phyloP scores from a whole-genome alignment of 1,140 invertebrate species.

The Zaprionus lachaisei region DNA sequence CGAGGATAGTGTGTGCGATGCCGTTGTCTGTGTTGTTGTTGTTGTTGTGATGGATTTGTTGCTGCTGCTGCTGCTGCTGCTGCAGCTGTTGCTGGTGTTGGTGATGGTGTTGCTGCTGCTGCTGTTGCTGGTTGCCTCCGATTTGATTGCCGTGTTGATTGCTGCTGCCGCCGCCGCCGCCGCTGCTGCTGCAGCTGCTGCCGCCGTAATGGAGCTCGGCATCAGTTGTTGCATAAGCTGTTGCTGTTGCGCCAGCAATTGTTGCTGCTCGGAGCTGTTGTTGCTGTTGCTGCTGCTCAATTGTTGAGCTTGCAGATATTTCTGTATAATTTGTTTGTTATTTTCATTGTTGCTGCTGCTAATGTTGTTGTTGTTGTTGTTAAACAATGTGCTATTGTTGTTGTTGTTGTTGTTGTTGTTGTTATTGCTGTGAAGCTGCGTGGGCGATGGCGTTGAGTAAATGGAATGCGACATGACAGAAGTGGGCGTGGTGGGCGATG shows the following conservation, averaged over 20 bases:
- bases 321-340: constrained; percentile 77
- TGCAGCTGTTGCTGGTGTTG: constrained; percentile 36
- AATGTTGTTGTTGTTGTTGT: constrained; percentile 70
- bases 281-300: constrained; percentile 59
- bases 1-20: constrained; percentile 74
- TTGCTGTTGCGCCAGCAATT: constrained; percentile 61
- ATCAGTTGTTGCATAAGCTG: constrained; percentile 55
- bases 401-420: constrained; percentile 68
- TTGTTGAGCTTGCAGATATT: constrained; percentile 78
- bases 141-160: constrained; percentile 60
- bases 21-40: constrained; percentile 70
- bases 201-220: constrained; percentile 64
- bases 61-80: constrained; percentile 30
- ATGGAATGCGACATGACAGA: constrained; percentile 58
- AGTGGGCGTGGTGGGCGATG: constrained; percentile 69
- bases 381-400: constrained; percentile 68
- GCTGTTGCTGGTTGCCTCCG: constrained; percentile 52
- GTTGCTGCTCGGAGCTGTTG: constrained; percentile 52
- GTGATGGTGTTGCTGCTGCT: constrained; percentile 38
- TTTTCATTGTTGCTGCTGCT: constrained; percentile 63
- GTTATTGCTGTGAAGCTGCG: constrained; percentile 58
- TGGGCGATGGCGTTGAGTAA: constrained; percentile 71
- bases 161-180: constrained; percentile 37
- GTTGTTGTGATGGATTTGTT: constrained; percentile 49
- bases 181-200: constrained; percentile 58